Evolutionary conservation across 1,140 invertebrate species (phyloP), one percentile per base, ranked within the genome.

Genomic region (Sinella curviseta): DNA sequence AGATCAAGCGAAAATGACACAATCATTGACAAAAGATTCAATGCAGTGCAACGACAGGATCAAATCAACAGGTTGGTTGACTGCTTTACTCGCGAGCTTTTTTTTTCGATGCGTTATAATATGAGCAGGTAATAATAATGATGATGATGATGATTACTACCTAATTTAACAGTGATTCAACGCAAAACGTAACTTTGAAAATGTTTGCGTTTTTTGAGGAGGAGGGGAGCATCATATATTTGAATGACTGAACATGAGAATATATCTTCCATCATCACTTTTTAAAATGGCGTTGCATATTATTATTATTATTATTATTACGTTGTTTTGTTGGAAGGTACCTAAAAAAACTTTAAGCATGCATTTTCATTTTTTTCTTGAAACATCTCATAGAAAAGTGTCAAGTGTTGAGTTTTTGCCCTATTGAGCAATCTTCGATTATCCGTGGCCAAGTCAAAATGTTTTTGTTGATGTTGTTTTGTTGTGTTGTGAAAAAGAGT

Each of bases 341-440:
- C 20, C 39, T 48, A 12, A 20, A 12, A 48, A 12, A 48, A 8
- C 20, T 48, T 48, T 12, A 20, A 48, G 8, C 39, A 20, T 48
- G 39, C 20, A 48, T 48, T 48, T 48, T 48, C 20, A 8, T 12
- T 48, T 20, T 48, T 48, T 20, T 48, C 8, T 48, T 48, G 39
- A 48, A 8, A 48, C n/a, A n/a, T n/a, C n/a, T n/a, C n/a, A n/a
- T n/a, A n/a, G n/a, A 48, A 48, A 20, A 48, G 39, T 48, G 39
- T 48, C 39, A 48, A 48, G 39, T 48, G 39, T 48, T 48, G 39
- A 48, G 39, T 12, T 48, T 48, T 48, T 60, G 57, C 14, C 57
- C 57, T 60, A 60, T 60, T 60, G 57, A 60, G 57, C 57, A 60
- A 60, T 60, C 14, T 60, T 60, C 12, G 57, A 60, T 60, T 60